Percentiles rank a stretch among this genome's conserved stretches.
These are phyloP conservation scores for Dendrocopos noguchii DNA, from an alignment of 2,113 vertebrate species.

Conservation along the genomic window DNA sequence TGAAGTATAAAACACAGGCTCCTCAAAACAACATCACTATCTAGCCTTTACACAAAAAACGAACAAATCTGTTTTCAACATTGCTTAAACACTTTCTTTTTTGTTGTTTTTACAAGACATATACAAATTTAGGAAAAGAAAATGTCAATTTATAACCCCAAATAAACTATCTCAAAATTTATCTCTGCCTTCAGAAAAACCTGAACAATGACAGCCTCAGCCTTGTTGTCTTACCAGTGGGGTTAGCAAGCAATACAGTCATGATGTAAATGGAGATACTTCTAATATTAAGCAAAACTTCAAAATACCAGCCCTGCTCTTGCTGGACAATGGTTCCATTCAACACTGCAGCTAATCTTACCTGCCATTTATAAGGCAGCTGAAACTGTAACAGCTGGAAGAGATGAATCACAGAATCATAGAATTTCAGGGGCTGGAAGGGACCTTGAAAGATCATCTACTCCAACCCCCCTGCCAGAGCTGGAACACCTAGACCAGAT, in stretches of 20 bases:
- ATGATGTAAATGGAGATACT: neutral
- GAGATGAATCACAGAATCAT: neutral
- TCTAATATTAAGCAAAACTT: neutral
- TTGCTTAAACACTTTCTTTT: neutral
- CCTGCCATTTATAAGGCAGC: neutral
- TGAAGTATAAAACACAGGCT: neutral
- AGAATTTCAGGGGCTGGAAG: no score
- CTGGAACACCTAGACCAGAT: no score
- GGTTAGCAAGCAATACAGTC: neutral
- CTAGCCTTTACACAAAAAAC: neutral
- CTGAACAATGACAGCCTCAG: neutral
- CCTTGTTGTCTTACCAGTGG: neutral
- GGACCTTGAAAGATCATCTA: no score
- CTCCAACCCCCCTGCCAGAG: no score
- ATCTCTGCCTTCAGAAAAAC: neutral
- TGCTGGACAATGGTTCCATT: neutral
- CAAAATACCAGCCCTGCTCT: neutral
- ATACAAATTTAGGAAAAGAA: neutral
- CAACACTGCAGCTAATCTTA: neutral
- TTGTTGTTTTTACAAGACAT: neutral
- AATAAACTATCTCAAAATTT: neutral
- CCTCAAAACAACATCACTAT: neutral
- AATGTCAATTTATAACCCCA: neutral
- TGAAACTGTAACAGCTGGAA: neutral
- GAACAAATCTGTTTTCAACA: neutral